Base-by-base conservation (phyloP, 2,888 invertebrate species). In the Corythucha ciliata region DNA sequence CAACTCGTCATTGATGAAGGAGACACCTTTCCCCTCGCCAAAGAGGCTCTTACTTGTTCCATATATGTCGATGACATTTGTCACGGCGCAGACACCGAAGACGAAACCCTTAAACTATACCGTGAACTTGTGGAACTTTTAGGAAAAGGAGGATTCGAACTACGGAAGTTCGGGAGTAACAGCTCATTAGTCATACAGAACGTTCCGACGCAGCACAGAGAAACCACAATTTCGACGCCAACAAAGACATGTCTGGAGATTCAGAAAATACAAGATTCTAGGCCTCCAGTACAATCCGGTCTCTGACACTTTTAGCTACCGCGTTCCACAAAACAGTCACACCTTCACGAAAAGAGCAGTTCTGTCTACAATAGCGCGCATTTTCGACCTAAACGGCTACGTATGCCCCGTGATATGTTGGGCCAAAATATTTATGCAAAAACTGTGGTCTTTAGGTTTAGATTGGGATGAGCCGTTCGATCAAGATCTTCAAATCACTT, bases 401-500 rank as follows among this genome's bases (percentile, higher is more conserved):
- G n/a, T n/a, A n/a, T n/a, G n/a, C n/a, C n/a, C n/a, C n/a, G n/a
- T n/a, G n/a, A 50, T 52, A 2, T 49, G 61, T 21, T 20, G 18
- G 5, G 54, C 54, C 12, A 61, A 60, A 33, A 37, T 56, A 1
- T 40, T 59, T 10, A 41, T 62, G 26, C 61, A 60, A 47, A 18
- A 45, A 1, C 12, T 57, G 5, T 63, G 61, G 60, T 29, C 33
- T 29, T 20, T 25, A 2, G 44, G 51, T 4, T 8, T 57, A n/a
- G 53, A 41, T 7, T 62, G 61, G 60, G 61, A 62, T 49, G 51
- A 54, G 5, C n/a, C 21, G n/a, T n/a, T n/a, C n/a, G n/a, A n/a
- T n/a, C n/a, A n/a, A n/a, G n/a, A n/a, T n/a, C n/a, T n/a, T n/a
- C n/a, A n/a, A n/a, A n/a, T n/a, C n/a, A n/a, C n/a, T n/a, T n/a